These are phyloP conservation scores for Ophion obscuratus DNA, from an alignment of 2,888 invertebrate species.

Conservation along the genomic window DNA sequence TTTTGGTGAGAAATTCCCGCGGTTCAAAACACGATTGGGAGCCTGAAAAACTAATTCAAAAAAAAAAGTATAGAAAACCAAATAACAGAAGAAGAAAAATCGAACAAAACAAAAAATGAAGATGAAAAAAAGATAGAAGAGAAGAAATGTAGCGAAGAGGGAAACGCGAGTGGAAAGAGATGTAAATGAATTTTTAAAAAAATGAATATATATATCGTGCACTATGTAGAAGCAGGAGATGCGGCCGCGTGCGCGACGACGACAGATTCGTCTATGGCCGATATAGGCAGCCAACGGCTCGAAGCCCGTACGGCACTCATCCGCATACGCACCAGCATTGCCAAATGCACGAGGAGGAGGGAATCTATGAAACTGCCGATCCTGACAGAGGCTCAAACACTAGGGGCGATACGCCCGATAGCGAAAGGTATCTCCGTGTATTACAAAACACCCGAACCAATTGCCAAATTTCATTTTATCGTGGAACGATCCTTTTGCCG, in stretches of 20 bases:
- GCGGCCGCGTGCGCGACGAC: conserved; percentile 87
- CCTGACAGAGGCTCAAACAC: conserved; percentile 89
- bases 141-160: background rate
- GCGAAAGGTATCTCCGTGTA: conserved; percentile 90
- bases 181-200: conserved; percentile 52
- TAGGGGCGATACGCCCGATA: conserved; percentile 93
- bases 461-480: conserved; percentile 51
- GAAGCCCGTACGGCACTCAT: conserved; percentile 83
- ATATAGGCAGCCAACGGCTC: conserved; percentile 87
- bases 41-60: background rate
- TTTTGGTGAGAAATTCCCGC: background rate
- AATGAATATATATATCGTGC: conserved; percentile 51
- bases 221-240: conserved; percentile 86
- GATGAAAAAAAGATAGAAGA: background rate
- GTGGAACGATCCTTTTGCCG: too few species aligned
- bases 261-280: conserved; percentile 90
- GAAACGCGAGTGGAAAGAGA: background rate
- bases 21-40: background rate
- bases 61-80: conserved; percentile 2
- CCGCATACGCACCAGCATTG: conserved; percentile 86
- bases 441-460: conserved; percentile 68
- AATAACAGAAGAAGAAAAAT: conserved; percentile 11
- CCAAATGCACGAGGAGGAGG: conserved; percentile 89
- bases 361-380: conserved; percentile 94
- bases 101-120: background rate